phyloP scores from a whole-genome alignment of 2,797 vertebrate species.

The Urocyon cinereoargenteus region DNA sequence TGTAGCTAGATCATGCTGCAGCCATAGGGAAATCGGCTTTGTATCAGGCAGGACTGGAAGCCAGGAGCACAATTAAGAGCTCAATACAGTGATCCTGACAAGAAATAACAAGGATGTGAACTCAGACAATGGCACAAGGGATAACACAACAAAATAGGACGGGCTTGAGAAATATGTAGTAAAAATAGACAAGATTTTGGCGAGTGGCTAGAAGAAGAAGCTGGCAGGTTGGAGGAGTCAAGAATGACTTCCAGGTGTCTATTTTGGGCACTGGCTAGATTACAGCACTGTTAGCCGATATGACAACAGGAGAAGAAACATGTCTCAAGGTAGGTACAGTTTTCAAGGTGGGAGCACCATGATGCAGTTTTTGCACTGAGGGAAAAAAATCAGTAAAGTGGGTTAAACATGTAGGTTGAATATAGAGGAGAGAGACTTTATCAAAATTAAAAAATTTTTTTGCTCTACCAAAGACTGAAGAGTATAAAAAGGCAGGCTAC shows the following conservation, averaged over 20 bases:
- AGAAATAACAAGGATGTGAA: background rate
- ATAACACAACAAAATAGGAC: background rate
- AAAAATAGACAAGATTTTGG: background rate
- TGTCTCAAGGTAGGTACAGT: background rate
- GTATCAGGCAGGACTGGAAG: background rate
- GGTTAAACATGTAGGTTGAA: background rate
- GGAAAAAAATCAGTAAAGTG: background rate
- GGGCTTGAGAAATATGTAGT: background rate
- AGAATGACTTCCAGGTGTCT: background rate
- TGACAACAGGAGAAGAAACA: background rate
- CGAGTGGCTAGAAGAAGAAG: background rate
- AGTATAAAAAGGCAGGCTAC: background rate
- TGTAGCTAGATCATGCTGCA: background rate
- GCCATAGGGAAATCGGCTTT: background rate
- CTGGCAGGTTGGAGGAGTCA: background rate
- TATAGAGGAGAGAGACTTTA: background rate
- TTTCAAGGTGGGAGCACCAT: background rate
- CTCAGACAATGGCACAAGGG: background rate
- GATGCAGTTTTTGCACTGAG: background rate
- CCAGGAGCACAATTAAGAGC: background rate
- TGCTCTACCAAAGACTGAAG: background rate
- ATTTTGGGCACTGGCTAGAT: background rate
- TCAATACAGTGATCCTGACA: background rate
- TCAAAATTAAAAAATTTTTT: conserved; percentile 3
- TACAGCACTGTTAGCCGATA: background rate